Conservation (phyloP, 2,797 vertebrate genomes). For the Ambastaia sidthimunki region DNA sequence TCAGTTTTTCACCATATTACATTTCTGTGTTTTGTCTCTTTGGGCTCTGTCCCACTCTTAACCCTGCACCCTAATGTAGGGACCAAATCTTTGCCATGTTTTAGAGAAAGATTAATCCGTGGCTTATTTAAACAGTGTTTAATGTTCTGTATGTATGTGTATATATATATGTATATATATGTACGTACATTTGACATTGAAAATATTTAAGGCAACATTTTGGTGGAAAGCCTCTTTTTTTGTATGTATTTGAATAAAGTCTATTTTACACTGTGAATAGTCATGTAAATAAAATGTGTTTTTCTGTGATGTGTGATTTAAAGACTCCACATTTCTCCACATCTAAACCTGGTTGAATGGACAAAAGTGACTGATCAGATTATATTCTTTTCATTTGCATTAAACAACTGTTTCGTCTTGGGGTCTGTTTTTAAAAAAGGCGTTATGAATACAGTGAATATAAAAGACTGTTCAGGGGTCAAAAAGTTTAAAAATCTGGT, state of each 20-base stretch:
- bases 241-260: conserved; percentile 96
- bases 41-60: conserved; percentile 5
- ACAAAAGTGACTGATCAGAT: too few species aligned
- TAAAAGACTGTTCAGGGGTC: too few species aligned
- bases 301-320: conserved; percentile 74
- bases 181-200: conserved; percentile 95
- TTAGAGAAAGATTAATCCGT: conserved; percentile 76
- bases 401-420: too few species aligned
- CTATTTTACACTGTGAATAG: conserved; percentile 94
- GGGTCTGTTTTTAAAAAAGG: too few species aligned
- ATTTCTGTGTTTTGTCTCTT: not conserved
- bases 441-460: too few species aligned
- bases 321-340: not conserved
- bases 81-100: conserved; percentile 80
- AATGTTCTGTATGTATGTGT: conserved; percentile 94
- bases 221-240: conserved; percentile 82
- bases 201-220: conserved; percentile 90
- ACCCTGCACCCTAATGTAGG: conserved; percentile 69
- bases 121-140: conserved; percentile 71
- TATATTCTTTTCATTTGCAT: too few species aligned
- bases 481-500: too few species aligned
- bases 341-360: not conserved
- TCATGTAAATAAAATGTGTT: conserved; percentile 76
- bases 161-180: too few species aligned
- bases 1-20: not conserved